These are phyloP conservation scores for Drosophila yakuba DNA, from an alignment of 1,140 invertebrate genomes.

Conservation along the genomic window DNA sequence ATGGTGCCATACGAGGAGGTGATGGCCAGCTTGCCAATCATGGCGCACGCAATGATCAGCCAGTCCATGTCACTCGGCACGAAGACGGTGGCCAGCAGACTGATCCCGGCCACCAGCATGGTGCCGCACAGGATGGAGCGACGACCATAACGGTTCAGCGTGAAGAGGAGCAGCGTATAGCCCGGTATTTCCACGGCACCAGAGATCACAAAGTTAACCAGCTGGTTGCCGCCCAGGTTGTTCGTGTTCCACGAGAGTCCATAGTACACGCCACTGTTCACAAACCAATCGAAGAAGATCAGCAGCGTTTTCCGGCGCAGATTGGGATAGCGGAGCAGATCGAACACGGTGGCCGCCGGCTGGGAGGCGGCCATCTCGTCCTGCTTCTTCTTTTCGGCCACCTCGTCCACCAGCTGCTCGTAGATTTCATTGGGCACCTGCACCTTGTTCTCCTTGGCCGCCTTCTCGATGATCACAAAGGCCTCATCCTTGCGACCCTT, in stretches of 20 bases:
- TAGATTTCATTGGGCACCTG: slow-evolving; percentile 87
- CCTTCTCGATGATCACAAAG: slow-evolving; percentile 88
- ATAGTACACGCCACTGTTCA: slow-evolving; percentile 92
- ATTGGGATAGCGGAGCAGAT: slow-evolving; percentile 90
- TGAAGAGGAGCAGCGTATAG: slow-evolving; percentile 89
- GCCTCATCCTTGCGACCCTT: slow-evolving; percentile 91
- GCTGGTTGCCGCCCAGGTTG: slow-evolving; percentile 90
- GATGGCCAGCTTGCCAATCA: slow-evolving; percentile 93
- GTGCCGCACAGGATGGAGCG: slow-evolving; percentile 89
- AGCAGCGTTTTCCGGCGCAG: slow-evolving; percentile 89
- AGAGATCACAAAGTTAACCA: slow-evolving; percentile 91
- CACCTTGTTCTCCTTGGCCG: slow-evolving; percentile 89
- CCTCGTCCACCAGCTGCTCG: slow-evolving; percentile 86
- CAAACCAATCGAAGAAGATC: slow-evolving; percentile 93
- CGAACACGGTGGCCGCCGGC: slow-evolving; percentile 86
- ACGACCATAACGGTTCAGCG: slow-evolving; percentile 90
- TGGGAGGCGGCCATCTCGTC: slow-evolving; percentile 63
- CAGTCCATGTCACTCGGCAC: slow-evolving; percentile 87
- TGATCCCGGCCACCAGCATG: slow-evolving; percentile 89
- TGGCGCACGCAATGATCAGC: slow-evolving; percentile 89
- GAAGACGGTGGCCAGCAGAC: slow-evolving; percentile 87
- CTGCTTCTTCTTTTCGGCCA: slow-evolving; percentile 63
- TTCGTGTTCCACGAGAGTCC: slow-evolving; percentile 92
- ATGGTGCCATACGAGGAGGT: slow-evolving; percentile 92
- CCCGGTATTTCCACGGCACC: slow-evolving; percentile 92